These are phyloP conservation scores for Dione vanillae DNA, from an alignment of 2,888 invertebrate genomes.

Conservation along the genomic window DNA sequence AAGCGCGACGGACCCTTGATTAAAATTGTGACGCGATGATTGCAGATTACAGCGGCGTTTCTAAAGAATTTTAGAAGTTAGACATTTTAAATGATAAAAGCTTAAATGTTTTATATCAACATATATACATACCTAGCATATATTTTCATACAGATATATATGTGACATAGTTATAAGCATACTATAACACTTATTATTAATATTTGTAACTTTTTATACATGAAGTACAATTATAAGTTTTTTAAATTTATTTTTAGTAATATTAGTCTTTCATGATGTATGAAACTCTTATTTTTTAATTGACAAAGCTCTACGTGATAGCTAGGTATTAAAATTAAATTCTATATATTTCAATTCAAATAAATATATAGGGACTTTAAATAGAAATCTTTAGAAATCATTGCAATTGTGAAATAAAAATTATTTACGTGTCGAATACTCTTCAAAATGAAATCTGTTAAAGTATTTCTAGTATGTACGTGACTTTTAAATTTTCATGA, in stretches of 20 bases:
- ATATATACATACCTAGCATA: not conserved
- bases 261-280: too few relatives aligned
- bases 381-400: not conserved
- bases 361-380: too few relatives aligned
- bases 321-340: not conserved
- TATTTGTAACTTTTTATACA: too few relatives aligned
- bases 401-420: constrained; percentile 12
- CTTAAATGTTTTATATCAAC: not conserved
- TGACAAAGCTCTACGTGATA: too few relatives aligned
- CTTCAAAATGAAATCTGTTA: constrained; percentile 6
- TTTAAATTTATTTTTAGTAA: too few relatives aligned
- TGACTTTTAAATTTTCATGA: not conserved
- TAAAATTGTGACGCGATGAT: constrained; percentile 82
- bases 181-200: not conserved
- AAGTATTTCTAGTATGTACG: constrained; percentile 1
- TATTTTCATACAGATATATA: too few relatives aligned
- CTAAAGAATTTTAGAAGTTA: constrained; percentile 37
- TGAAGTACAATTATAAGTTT: too few relatives aligned
- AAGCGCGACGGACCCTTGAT: constrained; percentile 76
- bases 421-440: constrained; percentile 9
- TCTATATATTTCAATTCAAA: not conserved
- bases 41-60: constrained; percentile 55
- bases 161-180: not conserved
- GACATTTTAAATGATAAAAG: constrained; percentile 33
- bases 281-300: too few relatives aligned